These are phyloP conservation scores for Dendrocincla fuliginosa DNA, from an alignment of 2,797 vertebrate genomes.

Conservation along the genomic window DNA sequence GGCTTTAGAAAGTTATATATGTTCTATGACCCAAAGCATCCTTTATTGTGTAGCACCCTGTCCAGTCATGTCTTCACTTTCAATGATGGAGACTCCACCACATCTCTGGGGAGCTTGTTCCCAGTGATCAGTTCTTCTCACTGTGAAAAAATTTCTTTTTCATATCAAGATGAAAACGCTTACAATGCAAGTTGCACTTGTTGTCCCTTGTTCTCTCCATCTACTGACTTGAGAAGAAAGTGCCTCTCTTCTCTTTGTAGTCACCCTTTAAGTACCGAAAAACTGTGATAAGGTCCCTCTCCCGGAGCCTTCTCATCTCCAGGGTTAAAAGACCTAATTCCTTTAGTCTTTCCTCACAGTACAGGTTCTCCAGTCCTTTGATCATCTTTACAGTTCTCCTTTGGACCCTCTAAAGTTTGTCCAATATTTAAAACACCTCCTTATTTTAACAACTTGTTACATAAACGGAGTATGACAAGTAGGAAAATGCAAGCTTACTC, in stretches of 20 bases:
- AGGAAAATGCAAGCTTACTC: neutral
- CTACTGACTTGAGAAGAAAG: neutral
- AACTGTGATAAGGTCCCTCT: neutral
- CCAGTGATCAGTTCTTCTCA: neutral
- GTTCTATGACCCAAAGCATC: neutral
- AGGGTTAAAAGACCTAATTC: neutral
- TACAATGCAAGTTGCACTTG: neutral
- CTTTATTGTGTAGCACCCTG: rapidly evolving
- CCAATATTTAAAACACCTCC: neutral
- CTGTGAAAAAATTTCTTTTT: neutral
- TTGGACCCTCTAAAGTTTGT: neutral
- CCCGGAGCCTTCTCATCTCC: neutral
- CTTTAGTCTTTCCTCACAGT: neutral
- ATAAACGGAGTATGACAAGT: neutral
- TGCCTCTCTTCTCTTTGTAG: neutral
- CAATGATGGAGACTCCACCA: neutral
- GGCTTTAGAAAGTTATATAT: neutral
- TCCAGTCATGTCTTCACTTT: neutral
- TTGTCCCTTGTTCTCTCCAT: neutral
- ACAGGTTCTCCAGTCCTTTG: neutral
- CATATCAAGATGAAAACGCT: neutral
- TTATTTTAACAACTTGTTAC: neutral
- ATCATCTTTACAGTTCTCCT: neutral
- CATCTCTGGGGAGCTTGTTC: neutral
- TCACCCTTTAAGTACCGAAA: neutral